A percentile compares a stretch with the other conserved stretches of the same genome.
These are phyloP conservation scores for Diaphora mendica DNA, from an alignment of 2,888 invertebrate genomes.

Conservation along the genomic window DNA sequence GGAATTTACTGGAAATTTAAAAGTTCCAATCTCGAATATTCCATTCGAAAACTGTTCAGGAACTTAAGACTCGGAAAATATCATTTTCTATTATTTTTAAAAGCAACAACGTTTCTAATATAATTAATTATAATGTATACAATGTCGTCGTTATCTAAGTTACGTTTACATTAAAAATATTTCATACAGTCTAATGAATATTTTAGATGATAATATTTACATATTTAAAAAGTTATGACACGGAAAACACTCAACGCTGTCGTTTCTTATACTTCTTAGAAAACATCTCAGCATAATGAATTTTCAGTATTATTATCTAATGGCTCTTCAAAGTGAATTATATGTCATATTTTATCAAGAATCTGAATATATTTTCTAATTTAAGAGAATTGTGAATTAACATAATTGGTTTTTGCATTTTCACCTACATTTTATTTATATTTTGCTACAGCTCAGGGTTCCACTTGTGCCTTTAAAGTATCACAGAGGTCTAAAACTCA, in stretches of 20 bases:
- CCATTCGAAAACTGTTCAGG: neutral
- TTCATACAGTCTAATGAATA: slow-evolving; percentile 6
- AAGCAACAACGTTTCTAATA: neutral
- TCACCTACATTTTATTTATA: neutral
- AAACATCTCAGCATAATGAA: slow-evolving; percentile 22
- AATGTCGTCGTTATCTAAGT: neutral
- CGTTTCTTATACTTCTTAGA: slow-evolving; percentile 1
- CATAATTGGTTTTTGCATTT: neutral
- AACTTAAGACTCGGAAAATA: neutral
- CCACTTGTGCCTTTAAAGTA: neutral
- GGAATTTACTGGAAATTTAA: neutral
- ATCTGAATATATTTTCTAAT: neutral
- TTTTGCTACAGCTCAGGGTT: neutral
- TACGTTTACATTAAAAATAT: neutral
- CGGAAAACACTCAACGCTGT: slow-evolving; percentile 7
- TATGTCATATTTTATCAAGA: slow-evolving; percentile 8
- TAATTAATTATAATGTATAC: neutral
- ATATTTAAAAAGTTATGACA: slow-evolving; percentile 17
- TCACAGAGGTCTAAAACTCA: neutral
- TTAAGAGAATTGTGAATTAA: neutral
- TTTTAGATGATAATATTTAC: slow-evolving; percentile 16
- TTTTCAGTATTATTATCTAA: slow-evolving; percentile 38
- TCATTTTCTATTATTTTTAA: neutral
- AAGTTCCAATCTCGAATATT: neutral
- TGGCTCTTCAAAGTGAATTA: slow-evolving; percentile 17